Base-by-base conservation (phyloP, 1,140 invertebrate species). In the Drosophila asahinai region DNA sequence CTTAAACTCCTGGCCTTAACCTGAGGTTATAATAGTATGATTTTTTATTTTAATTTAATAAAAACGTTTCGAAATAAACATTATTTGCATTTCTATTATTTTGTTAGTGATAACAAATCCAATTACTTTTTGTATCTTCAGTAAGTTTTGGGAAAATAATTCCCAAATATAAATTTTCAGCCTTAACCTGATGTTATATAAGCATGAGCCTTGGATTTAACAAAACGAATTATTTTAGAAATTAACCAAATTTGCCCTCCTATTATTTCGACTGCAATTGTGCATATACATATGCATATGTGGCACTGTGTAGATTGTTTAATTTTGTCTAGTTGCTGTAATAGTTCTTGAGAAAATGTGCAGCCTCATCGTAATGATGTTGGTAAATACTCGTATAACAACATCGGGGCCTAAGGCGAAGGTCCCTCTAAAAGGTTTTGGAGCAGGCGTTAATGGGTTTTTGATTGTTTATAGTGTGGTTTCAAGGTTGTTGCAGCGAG, bases 321-420 rank as follows among this genome's bases (percentile, higher is more conserved):
- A 84, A 81, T 84, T 84, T 78, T 81, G 70, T 80, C 83, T 78
- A 89, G 83, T 86, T 76, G 63, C 71, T 67, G 76, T 86, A 82
- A 86, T 86, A 87, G 74, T 89, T 89, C 81, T 90, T 62, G 76
- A 73, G 86, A 89, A 89, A 91, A 79, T 90, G 71, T 89, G 86
- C 84, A 81, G 78, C 75, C 81, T 89, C 86, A 89, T 89, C 77
- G 75, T 81, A 90, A 81, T 84, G 78, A 79, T 89, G 86, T 81
- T 79, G 70, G 78, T 90, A 89, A 89, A 89, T 79, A 86, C 67
- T 81, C 74, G 51, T 61, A 68, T 51, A 51, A 65, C 67, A 83
- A 83, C 81, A 73, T 65, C n/a, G 38, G 25, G n/a, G 60, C 43
- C 60, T 9, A 36, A 33, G 48, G 45, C 51, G 43, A 73, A 72